Conservation (phyloP, 1,140 invertebrate genomes). For the Oppia nitens region DNA sequence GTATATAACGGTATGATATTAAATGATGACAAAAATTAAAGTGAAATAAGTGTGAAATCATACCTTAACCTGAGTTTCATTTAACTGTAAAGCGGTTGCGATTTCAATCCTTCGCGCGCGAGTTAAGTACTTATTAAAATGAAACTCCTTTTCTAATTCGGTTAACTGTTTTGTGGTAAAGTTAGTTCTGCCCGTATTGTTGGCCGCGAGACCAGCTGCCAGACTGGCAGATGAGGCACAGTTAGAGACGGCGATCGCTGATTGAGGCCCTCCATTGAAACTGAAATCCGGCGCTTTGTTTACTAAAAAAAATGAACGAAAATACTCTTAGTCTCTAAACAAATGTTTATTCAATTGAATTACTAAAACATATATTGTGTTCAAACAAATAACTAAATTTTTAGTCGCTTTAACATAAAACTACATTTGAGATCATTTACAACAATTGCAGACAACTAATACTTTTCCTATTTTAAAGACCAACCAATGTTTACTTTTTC, state of each 20-base stretch:
- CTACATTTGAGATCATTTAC: background rate
- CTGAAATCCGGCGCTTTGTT: background rate
- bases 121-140: constrained; percentile 97
- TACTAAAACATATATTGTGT: background rate
- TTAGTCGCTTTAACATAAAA: background rate
- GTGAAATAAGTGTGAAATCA: no score
- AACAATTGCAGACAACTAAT: background rate
- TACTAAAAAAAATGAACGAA: background rate
- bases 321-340: background rate
- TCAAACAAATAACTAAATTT: background rate
- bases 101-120: constrained; percentile 91
- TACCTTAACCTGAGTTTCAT: constrained; percentile 66
- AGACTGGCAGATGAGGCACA: background rate
- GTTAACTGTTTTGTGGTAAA: constrained; percentile 98
- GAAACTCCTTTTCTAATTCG: constrained; percentile 97
- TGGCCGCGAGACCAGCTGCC: constrained; percentile 17
- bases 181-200: constrained; percentile 66
- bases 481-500: background rate
- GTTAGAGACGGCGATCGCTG: background rate
- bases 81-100: constrained; percentile 80
- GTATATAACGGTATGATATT: background rate
- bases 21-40: background rate
- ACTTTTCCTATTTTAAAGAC: no score
- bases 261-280: background rate
- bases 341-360: background rate